Percentiles rank a stretch among this genome's conserved stretches.
Conservation (phyloP, 2,797 vertebrate species). For the Ctenopoma kingsleyae region DNA sequence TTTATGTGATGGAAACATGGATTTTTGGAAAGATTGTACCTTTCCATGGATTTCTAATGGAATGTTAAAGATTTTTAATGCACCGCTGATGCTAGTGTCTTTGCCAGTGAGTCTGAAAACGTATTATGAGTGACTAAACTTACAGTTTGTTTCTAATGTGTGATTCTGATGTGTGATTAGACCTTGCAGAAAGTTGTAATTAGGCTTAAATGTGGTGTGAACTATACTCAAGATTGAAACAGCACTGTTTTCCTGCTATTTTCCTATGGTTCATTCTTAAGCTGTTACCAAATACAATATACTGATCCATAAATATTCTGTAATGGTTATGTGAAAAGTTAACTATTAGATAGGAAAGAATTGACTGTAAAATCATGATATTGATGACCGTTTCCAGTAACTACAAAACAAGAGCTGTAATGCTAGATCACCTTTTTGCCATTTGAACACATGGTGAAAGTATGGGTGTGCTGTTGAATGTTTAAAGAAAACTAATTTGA, state of each 20-base stretch:
- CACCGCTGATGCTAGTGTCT: conserved; percentile 42
- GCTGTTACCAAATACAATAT: conserved; percentile 75
- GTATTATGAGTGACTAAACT: conserved; percentile 28
- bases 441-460: conserved; percentile 70
- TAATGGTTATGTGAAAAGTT: conserved; percentile 48
- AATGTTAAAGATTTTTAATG: conserved; percentile 59
- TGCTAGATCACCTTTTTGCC: conserved; percentile 46
- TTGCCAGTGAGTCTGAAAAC: conserved; percentile 50
- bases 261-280: conserved; percentile 51
- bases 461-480: conserved; percentile 71
- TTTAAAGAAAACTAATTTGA: conserved; percentile 69
- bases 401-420: conserved; percentile 42
- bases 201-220: conserved; percentile 52
- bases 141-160: conserved; percentile 50
- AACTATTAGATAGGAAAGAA: conserved; percentile 46
- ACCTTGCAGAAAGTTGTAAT: conserved; percentile 40
- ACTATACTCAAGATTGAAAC: conserved; percentile 46
- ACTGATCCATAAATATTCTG: conserved; percentile 54
- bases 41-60: conserved; percentile 61
- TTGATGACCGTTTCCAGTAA: conserved; percentile 59
- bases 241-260: conserved; percentile 46
- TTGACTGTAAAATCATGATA: conserved; percentile 44
- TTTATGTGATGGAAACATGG: conserved; percentile 53
- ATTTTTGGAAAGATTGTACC: conserved; percentile 59
- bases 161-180: conserved; percentile 55